phyloP scores from a whole-genome alignment of 1,140 invertebrate species.

The Bombus waltoni region DNA sequence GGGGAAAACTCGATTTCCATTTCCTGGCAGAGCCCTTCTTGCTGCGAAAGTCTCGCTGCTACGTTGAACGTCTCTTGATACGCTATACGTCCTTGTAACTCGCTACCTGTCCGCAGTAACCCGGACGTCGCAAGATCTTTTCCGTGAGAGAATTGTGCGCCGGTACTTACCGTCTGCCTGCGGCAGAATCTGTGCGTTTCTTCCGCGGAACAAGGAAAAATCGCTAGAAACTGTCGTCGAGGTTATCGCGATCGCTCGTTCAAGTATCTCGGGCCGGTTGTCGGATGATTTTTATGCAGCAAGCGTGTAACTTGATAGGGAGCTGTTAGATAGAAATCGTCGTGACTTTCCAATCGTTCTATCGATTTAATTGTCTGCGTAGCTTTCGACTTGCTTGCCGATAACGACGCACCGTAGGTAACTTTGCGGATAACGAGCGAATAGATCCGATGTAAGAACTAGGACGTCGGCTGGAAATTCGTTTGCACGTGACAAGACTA shows the following conservation, averaged over 20 bases:
- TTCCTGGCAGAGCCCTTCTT: not conserved
- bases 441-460: no score
- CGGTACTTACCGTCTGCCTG: not conserved
- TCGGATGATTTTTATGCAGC: no score
- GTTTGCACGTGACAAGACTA: no score
- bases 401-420: no score
- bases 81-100: conserved; percentile 17
- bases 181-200: not conserved
- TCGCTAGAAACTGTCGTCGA: not conserved
- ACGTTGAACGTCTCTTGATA: not conserved
- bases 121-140: conserved; percentile 12
- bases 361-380: not conserved
- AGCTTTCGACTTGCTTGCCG: no score
- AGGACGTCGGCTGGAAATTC: no score
- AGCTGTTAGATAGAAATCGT: no score
- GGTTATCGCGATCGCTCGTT: not conserved
- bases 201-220: not conserved
- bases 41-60: conserved; percentile 4
- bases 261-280: no score
- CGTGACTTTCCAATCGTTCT: not conserved
- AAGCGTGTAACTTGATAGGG: no score
- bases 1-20: conserved; percentile 19
- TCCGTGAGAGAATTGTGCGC: not conserved
- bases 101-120: conserved; percentile 29
- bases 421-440: no score